Evolutionary conservation across 2,797 vertebrate species (phyloP), one percentile per base, ranked within the genome.

Genomic region (Gambusia yucatana): DNA sequence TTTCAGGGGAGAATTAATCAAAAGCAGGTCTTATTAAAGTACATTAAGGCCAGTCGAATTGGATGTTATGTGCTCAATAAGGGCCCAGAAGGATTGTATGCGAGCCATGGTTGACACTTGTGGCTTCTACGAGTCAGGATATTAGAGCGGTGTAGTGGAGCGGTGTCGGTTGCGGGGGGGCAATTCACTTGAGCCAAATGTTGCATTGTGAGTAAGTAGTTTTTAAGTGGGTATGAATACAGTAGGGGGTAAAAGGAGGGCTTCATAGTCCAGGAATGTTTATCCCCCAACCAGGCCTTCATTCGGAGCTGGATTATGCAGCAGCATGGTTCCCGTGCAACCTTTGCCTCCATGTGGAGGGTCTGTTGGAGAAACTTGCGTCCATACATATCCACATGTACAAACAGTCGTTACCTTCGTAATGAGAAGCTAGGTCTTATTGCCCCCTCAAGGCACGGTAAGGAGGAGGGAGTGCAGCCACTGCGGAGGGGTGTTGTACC

Each of bases 1-100:
- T 96, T 96, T 96, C 95, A 94, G 95, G 92, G 92, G 92, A 93
- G 93, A 94, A 96, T 95, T 95, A 96, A 96, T 95, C 92, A 22
- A 87, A 95, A 96, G 90, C 95, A 96, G 95, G 78, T 93, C 94
- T 94, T 96, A 96, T 96, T 96, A 96, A 96, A 96, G 88, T 90
- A 91, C 88, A 93, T 95, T 93, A 91, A 91, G 89, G 94, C 84
- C 90, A 79, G 83, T 93, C 84, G 88, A 92, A 91, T 75, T 91
- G 93, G 90, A 91, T 94, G 84, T 94, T 94, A 92, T 93, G 90
- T 92, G 92, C 93, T 88, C 90, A 87, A 73, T 77, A 43, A 88
- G 86, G 91, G 83, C 94, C 94, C 93, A 94, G 80, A 95, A 91
- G 94, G 92, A 89, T 77, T 87, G 92, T 94, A 93, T 95, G 88